Evolutionary conservation across 2,888 invertebrate genomes (phyloP).

Genomic region (Macrosoma leucophasiata): DNA sequence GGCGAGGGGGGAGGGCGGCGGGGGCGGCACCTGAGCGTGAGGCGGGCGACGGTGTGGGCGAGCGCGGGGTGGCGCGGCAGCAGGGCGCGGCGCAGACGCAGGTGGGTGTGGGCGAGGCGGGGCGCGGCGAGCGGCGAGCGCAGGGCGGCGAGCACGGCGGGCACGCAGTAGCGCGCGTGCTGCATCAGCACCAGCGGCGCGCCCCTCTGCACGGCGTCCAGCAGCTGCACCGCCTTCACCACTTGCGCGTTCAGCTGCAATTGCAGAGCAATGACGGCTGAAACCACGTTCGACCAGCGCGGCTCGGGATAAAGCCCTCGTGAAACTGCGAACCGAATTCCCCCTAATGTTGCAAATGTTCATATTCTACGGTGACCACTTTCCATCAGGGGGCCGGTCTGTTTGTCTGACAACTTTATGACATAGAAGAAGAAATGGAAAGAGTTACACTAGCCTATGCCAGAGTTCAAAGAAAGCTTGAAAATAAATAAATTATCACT

Average conservation of each 20-base stretch:
- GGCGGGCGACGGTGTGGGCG: constrained; percentile 79
- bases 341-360: not conserved
- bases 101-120: constrained; percentile 66
- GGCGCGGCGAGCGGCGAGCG: constrained; percentile 58
- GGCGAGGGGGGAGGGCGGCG: constrained; percentile 64
- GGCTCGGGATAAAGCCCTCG: no score
- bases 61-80: constrained; percentile 55
- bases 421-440: no score
- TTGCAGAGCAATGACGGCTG: not conserved
- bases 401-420: no score
- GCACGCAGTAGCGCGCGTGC: constrained; percentile 39
- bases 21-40: constrained; percentile 79
- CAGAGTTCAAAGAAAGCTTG: not conserved
- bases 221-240: constrained; percentile 41
- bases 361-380: not conserved
- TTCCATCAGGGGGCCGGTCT: no score
- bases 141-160: constrained; percentile 54
- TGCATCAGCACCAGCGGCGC: constrained; percentile 49
- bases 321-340: no score
- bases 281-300: no score
- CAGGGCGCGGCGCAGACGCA: constrained; percentile 70
- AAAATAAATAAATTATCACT: no score
- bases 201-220: constrained; percentile 44
- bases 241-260: constrained; percentile 46
- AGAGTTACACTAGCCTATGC: no score